Percentiles rank a stretch among this genome's conserved stretches.
Conservation (phyloP, 2,113 vertebrate species). For the Chlorodrepanis virens region DNA sequence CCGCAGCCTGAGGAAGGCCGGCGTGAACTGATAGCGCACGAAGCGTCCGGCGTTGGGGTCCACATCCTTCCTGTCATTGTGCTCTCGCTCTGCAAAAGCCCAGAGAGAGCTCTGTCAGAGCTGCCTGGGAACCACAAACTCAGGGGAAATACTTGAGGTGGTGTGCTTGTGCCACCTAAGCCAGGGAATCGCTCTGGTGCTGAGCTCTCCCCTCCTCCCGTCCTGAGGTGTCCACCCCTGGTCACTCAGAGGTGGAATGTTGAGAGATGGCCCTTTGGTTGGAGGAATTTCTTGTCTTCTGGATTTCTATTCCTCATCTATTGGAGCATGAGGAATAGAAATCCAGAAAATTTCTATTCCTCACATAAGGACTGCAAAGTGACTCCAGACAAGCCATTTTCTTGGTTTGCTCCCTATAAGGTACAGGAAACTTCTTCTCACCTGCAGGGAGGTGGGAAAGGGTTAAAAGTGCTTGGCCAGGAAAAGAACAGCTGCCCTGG, state of each 20-base stretch:
- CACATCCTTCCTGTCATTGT: conserved; percentile 81
- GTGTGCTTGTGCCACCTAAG: accelerated
- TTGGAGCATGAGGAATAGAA: no score
- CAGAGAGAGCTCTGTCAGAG: background rate
- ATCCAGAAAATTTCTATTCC: no score
- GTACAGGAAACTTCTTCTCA: background rate
- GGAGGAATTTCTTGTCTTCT: background rate
- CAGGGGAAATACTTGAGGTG: background rate
- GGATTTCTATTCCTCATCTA: background rate
- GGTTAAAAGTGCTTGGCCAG: background rate
- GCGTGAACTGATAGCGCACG: conserved; percentile 96
- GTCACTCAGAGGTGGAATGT: background rate
- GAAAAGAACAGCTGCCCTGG: background rate
- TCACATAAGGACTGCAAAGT: background rate
- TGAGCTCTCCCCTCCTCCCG: background rate
- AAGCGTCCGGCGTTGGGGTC: conserved; percentile 95
- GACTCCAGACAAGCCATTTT: background rate
- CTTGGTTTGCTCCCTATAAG: background rate
- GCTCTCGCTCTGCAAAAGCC: conserved; percentile 76
- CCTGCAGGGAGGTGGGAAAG: background rate
- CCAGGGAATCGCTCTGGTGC: background rate
- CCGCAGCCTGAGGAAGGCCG: conserved; percentile 91
- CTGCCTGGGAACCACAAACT: background rate
- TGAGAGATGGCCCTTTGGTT: background rate
- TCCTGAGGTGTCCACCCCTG: background rate